Conservation (phyloP, 2,888 invertebrate genomes). For the Uloborus plumipes region DNA sequence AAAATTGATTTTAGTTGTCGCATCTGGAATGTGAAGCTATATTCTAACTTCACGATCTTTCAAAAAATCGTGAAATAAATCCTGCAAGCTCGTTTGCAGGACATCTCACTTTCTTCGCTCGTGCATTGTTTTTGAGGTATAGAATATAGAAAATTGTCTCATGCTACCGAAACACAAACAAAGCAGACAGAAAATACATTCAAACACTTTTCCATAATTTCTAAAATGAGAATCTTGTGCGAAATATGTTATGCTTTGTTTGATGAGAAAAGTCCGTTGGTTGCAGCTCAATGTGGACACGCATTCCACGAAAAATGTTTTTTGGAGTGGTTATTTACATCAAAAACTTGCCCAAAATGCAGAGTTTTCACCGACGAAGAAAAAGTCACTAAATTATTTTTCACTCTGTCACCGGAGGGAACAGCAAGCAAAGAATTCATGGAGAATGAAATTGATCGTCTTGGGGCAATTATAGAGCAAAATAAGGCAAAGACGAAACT, state of each 20-base stretch:
- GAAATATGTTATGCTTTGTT: slow-evolving; percentile 12
- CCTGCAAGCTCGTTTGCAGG: too few relatives aligned
- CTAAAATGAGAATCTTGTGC: slow-evolving; percentile 10
- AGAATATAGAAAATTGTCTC: too few relatives aligned
- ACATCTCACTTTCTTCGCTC: too few relatives aligned
- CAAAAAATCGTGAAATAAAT: too few relatives aligned
- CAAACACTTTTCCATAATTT: not conserved
- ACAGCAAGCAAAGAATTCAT: not conserved
- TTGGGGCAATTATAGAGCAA: not conserved
- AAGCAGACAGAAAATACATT: too few relatives aligned
- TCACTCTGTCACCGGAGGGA: not conserved
- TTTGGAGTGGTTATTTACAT: not conserved
- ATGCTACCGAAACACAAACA: too few relatives aligned
- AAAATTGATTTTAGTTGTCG: too few relatives aligned
- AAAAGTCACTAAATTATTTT: not conserved
- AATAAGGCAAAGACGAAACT: not conserved
- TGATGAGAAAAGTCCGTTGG: not conserved
- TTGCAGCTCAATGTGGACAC: slow-evolving; percentile 1
- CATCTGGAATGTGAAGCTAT: too few relatives aligned
- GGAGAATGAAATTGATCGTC: slow-evolving; percentile 5
- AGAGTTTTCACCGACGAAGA: not conserved
- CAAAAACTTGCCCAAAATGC: slow-evolving; percentile 9
- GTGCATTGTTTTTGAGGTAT: too few relatives aligned
- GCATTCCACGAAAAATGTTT: slow-evolving; percentile 5
- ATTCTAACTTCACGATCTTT: too few relatives aligned